Base-by-base conservation (phyloP, 2,797 vertebrate genomes). In the Adrianichthys oophorus region DNA sequence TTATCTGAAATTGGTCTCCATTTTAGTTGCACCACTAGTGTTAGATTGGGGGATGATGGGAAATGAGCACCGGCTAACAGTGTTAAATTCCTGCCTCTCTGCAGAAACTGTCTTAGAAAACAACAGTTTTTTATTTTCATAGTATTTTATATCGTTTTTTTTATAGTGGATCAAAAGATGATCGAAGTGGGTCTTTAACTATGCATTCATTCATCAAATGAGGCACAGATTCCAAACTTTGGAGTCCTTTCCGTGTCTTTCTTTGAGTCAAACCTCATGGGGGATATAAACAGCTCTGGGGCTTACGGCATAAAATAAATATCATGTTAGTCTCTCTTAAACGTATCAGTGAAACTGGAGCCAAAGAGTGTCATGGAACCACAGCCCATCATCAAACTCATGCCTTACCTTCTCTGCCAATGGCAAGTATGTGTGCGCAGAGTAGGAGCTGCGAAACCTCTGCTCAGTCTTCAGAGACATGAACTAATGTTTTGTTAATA, bases 261-360 rank as follows among this genome's bases (percentile, higher is more conserved):
- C 48, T 48, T 52, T 53, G 60, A 48, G 74, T 60, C 16, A 59
- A 74, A 72, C 57, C 26, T 54, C 43, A 23, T 42, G 32, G 52
- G 24, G 42, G 59, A 75, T 65, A 69, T 70, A 79, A 78, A 81
- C 65, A 69, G 62, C 42, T 55, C 43, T 47, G 48, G 52, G 40
- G 43, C 54, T 53, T 49, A 69, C 74, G 65, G 76, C 82, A 84
- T 78, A 73, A 83, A 87, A 66, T 62, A 62, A 77, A 74, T 75
- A 76, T 78, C 47, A 8, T 47, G 59, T 82, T 82, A 71, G 79
- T 74, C 72, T 82, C 65, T 68, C 62, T 69, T 69, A 78, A 37
- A 37, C 32, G 12, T 37, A 37, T 37, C 8, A 12, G 76, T 84
- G 74, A 86, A 87, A 81, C 59, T 4, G 41, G 57, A 13, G 42